Percentiles rank a stretch among this genome's conserved stretches.
These are phyloP conservation scores for Sceliomorpha sp. DNA, from an alignment of 2,888 invertebrate genomes.

Conservation along the genomic window DNA sequence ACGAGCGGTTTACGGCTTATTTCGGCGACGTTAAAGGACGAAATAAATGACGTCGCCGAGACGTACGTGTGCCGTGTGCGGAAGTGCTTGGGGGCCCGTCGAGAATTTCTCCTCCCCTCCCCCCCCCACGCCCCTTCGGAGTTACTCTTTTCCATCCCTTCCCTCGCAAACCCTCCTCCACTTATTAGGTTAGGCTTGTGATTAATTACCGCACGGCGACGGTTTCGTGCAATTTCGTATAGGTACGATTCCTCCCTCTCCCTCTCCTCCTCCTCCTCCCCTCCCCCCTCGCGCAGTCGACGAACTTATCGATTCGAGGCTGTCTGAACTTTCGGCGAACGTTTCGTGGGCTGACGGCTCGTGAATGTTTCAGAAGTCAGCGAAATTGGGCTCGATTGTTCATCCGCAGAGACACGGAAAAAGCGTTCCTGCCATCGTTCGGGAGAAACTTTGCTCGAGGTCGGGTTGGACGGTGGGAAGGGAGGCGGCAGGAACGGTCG, in stretches of 20 bases:
- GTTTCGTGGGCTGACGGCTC: conserved; percentile 19
- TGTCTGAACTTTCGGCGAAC: conserved; percentile 25
- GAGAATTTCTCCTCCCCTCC: no score
- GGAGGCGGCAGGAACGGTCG: conserved; percentile 13
- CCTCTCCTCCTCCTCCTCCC: not conserved
- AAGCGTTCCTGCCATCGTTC: conserved; percentile 35
- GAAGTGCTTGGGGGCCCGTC: no score
- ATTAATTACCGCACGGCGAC: no score
- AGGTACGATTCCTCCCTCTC: conserved; percentile 1
- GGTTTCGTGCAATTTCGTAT: no score
- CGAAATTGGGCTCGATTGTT: conserved; percentile 51
- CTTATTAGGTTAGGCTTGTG: no score
- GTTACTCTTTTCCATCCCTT: no score
- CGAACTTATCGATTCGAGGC: conserved; percentile 28
- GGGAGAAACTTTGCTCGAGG: conserved; percentile 39
- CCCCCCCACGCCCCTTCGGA: not conserved
- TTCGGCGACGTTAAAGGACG: conserved; percentile 20
- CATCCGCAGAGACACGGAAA: conserved; percentile 42
- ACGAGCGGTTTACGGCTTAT: no score
- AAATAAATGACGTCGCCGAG: conserved; percentile 39
- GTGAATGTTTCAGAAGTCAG: conserved; percentile 50
- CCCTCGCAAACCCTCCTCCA: no score
- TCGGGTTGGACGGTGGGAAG: not conserved
- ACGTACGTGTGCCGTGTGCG: conserved; percentile 29
- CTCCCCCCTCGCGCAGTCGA: not conserved